Conservation (phyloP, 2,113 vertebrate genomes). For the Myxocyprinus asiaticus region DNA sequence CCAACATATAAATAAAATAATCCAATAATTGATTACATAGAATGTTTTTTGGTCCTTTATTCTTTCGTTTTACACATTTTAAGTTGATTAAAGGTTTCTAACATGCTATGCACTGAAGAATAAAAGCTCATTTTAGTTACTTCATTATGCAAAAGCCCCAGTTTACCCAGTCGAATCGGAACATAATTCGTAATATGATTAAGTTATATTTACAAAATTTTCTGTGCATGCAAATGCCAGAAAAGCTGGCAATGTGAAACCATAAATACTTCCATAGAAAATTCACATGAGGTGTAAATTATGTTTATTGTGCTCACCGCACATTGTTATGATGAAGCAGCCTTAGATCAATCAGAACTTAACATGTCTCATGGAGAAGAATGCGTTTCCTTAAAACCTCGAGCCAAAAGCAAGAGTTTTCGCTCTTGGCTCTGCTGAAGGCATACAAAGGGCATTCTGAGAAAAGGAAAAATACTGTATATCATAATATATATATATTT, state of each 20-base stretch:
- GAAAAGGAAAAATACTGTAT: no score
- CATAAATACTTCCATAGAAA: not conserved
- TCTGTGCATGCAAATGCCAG: not conserved
- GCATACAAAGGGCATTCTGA: not conserved
- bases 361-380: constrained; percentile 8
- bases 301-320: constrained; percentile 3
- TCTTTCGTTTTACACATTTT: constrained; percentile 47
- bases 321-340: constrained; percentile 7
- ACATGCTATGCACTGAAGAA: constrained; percentile 14
- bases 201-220: constrained; percentile 28
- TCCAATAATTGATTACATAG: constrained; percentile 63
- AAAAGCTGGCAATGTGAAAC: not conserved
- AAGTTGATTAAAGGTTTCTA: constrained; percentile 56
- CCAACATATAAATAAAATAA: constrained; percentile 54
- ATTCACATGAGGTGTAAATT: not conserved
- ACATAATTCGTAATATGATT: constrained; percentile 19
- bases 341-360: not conserved
- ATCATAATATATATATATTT: no score
- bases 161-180: constrained; percentile 5
- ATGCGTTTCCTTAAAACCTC: not conserved
- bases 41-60: constrained; percentile 44
- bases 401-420: not conserved
- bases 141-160: constrained; percentile 10
- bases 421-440: not conserved
- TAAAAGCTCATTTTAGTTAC: constrained; percentile 10